These are phyloP conservation scores for Zoroaster sp. DNA, from an alignment of 53 echinoderm and acorn worm genomes.

Conservation along the genomic window DNA sequence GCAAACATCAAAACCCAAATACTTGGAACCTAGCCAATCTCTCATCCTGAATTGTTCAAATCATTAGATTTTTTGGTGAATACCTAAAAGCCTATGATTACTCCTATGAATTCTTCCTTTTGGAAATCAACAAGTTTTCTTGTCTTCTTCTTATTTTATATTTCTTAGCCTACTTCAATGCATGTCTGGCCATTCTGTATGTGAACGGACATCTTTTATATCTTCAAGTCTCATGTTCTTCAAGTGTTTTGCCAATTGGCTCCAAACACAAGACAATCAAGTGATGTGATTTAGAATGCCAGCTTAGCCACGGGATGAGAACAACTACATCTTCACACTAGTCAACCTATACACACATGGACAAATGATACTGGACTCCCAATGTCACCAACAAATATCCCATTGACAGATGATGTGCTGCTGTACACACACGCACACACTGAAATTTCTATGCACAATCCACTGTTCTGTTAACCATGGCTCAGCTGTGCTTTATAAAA, in stretches of 20 bases:
- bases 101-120: background rate
- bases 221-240: too few species aligned
- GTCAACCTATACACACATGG: too few species aligned
- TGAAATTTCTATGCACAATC: background rate
- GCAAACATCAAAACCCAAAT: background rate
- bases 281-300: too few species aligned
- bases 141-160: background rate
- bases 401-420: background rate
- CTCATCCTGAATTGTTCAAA: too few species aligned
- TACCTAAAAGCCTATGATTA: background rate
- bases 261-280: too few species aligned
- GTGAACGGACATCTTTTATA: background rate
- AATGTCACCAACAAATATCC: background rate
- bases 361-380: too few species aligned
- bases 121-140: background rate
- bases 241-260: too few species aligned
- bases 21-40: background rate
- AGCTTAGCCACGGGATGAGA: too few species aligned
- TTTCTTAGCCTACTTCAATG: too few species aligned
- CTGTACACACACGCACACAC: too few species aligned
- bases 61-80: background rate
- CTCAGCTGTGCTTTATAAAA: too few species aligned
- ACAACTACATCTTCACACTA: too few species aligned
- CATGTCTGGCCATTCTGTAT: background rate
- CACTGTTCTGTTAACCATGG: background rate